These are phyloP conservation scores for Apodemia mormo DNA, from an alignment of 2,888 invertebrate genomes.

Conservation along the genomic window DNA sequence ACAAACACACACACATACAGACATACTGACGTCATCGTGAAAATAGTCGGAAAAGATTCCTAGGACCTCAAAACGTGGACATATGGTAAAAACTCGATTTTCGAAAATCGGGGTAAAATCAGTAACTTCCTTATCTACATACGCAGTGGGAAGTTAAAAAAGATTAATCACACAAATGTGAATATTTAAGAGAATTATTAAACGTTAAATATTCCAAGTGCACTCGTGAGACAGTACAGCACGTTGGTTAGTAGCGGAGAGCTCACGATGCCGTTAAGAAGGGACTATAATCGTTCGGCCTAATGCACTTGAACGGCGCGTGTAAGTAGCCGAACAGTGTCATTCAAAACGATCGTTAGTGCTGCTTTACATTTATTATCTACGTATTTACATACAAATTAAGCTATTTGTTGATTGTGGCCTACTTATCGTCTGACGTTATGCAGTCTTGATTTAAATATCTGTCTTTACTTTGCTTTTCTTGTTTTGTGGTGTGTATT, in stretches of 20 bases:
- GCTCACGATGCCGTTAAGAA: slow-evolving; percentile 63
- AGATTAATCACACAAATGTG: no score
- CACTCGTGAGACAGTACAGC: slow-evolving; percentile 53
- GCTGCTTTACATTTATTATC: slow-evolving; percentile 14
- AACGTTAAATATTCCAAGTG: slow-evolving; percentile 50
- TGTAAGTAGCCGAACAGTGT: slow-evolving; percentile 53
- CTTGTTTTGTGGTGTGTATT: no score
- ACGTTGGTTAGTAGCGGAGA: slow-evolving; percentile 44
- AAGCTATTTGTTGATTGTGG: background rate
- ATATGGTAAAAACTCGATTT: no score
- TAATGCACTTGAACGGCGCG: slow-evolving; percentile 48
- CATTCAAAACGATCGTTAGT: slow-evolving; percentile 40
- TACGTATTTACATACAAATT: background rate
- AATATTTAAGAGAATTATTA: no score
- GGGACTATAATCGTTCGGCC: slow-evolving; percentile 61
- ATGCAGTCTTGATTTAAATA: background rate
- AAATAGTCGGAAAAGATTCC: no score
- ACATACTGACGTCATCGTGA: no score
- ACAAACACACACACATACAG: no score
- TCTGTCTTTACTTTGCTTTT: background rate
- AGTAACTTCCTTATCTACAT: no score
- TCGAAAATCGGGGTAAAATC: no score
- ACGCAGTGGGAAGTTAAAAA: no score
- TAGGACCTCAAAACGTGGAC: no score
- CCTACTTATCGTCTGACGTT: slow-evolving; percentile 6